Evolutionary conservation across 2,888 invertebrate species (phyloP), one percentile per base, ranked within the genome.

Genomic region (Branchipolynoe longqiensis): DNA sequence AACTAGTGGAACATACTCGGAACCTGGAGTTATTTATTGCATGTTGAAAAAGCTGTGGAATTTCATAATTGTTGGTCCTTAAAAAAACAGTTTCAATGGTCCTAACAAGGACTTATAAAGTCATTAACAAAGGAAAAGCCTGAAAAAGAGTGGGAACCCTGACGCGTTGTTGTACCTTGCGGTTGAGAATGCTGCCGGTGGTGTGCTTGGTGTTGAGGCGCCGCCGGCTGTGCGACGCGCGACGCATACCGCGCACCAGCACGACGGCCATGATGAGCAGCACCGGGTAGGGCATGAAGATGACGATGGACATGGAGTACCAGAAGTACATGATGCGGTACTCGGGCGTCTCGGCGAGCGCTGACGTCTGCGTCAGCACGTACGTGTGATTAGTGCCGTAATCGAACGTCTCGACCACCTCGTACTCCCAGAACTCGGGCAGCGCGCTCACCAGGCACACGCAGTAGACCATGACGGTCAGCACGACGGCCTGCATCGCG

Each of bases 381-480:
- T 87, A 84, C 18, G 90, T 90, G 48, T 74, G 83, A 82, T 90
- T 91, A n/a, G 87, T 88, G 28, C 83, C 82, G 58, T 86, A 87
- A 86, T 91, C 90, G 31, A 87, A 86, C 38, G 87, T 86, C 81
- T 87, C 87, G 22, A 85, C 81, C 4, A 89, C 89, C 58, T 91
- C 90, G 86, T 91, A 92, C 87, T 92, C 92, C 92, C 92, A 93
- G 88, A 92, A 91, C 48, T 92, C 89, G 22, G 93, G 93, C 56
- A 93, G 87, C 14, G 92, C 90, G 87, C 92, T 92, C 85, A 92
- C 90, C 36, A 92, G 87, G 18, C 92, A 91, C 18, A 93, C 91
- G 48, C 89, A 88, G 86, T 89, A 91, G 1, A 92, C 92, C 88
- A 93, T 89, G 64, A 90, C 87, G 12, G 90, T 90, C 40, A 92